phyloP scores from a whole-genome alignment of 1,140 invertebrate species.

The Diachasma alloeum region DNA sequence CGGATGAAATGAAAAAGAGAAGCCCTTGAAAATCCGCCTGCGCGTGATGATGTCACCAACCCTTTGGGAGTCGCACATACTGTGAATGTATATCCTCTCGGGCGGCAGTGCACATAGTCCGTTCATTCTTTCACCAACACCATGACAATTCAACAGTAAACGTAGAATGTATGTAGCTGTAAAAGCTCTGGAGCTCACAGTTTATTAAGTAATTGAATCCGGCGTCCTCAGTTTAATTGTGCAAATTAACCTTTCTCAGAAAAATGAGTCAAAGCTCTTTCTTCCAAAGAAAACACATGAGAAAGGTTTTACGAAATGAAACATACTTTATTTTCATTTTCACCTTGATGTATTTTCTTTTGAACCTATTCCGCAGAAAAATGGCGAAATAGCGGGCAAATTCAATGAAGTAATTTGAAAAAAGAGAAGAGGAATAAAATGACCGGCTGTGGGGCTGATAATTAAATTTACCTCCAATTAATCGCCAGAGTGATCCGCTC shows the following conservation, averaged over 20 bases:
- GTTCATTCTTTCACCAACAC: background rate
- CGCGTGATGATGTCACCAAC: background rate
- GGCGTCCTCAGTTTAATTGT: background rate
- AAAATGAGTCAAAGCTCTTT: background rate
- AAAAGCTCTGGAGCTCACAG: background rate
- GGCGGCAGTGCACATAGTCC: background rate
- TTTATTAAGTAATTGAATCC: constrained; percentile 15
- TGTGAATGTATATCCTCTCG: background rate
- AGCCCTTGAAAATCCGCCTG: constrained; percentile 8
- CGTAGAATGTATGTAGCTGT: background rate
- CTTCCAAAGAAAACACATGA: background rate
- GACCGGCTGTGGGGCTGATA: background rate
- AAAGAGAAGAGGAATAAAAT: background rate
- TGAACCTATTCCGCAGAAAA: background rate
- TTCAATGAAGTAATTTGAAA: background rate
- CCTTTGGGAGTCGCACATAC: background rate
- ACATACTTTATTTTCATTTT: background rate
- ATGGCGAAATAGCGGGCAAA: background rate
- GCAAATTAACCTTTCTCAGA: background rate
- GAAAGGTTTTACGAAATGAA: background rate
- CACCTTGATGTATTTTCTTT: background rate
- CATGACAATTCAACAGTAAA: background rate
- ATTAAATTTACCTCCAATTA: constrained; percentile 10
- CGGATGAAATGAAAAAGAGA: constrained; percentile 2
- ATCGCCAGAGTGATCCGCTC: background rate